phyloP scores from a whole-genome alignment of 2,888 invertebrate genomes.

The Ariolimax columbianus region DNA sequence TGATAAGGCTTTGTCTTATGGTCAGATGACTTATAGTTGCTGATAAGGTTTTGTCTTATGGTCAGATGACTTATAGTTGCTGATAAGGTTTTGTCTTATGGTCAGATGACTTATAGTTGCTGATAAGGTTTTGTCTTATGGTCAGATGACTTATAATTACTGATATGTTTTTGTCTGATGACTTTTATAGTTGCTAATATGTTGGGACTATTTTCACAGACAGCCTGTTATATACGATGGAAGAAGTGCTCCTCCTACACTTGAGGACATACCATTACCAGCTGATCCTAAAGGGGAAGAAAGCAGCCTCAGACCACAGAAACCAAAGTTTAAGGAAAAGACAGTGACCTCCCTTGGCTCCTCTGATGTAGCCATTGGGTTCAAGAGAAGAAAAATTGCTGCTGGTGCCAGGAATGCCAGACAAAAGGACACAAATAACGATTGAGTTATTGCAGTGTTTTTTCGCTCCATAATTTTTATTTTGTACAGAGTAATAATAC shows the following conservation, averaged over 20 bases:
- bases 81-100: too few species aligned
- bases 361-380: conserved; percentile 64
- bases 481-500: background rate
- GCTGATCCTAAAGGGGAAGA: conserved; percentile 44
- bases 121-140: too few species aligned
- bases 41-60: too few species aligned
- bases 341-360: conserved; percentile 66
- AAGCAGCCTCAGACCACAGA: background rate
- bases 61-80: too few species aligned
- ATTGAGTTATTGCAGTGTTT: conserved; percentile 46
- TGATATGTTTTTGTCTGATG: too few species aligned
- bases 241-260: conserved; percentile 50
- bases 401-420: conserved; percentile 67
- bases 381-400: conserved; percentile 73
- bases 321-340: conserved; percentile 69
- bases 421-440: conserved; percentile 63
- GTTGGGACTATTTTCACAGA: conserved; percentile 38
- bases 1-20: too few species aligned
- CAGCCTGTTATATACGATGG: conserved; percentile 42
- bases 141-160: too few species aligned
- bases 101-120: too few species aligned
- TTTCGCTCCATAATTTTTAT: background rate
- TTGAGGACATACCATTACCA: conserved; percentile 63
- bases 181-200: too few species aligned
- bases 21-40: too few species aligned